Base-by-base conservation (phyloP, 2,888 invertebrate species). In the Tetropium fuscum region DNA sequence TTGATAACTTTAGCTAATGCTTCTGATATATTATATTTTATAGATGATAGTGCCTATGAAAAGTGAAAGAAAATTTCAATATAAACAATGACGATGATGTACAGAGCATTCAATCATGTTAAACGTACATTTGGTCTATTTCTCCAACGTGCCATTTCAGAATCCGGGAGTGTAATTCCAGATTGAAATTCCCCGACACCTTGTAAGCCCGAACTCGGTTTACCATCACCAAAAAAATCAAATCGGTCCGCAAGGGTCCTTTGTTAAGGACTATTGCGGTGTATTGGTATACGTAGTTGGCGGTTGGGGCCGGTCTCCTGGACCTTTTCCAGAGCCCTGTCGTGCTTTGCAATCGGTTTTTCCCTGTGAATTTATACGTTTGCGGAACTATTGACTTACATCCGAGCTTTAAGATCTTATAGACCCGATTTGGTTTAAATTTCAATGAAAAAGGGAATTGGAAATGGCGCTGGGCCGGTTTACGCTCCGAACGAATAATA, bases 381-480 rank as follows among this genome's bases (percentile, higher is more conserved):
- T 19, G 47, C 18, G 34, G 34, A 47, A 47, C 47, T 47, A 64
- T 55, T 34, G 55, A 40, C 40, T 55, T 55, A 40, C 25, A 27
- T 27, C 32, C n/a, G 19, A 19, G 36, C 47, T 47, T 27, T 34
- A 27, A 30, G 53, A 30, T 41, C 43, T 53, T 32, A 32, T 43
- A 19, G 41, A 51, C 30, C 43, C 30, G 41, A 43, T 53, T 43
- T 43, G 34, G 43, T 53, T 47, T 19, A 43, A 43, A 53, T 43
- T 41, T 53, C 53, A 53, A 53, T 53, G 53, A 34, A 53, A 53
- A 43, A 53, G 53, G 41, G 41, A 53, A 53, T 53, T 40, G 43
- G 53, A 32, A 41, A 53, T 43, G 53, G 16, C 18, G 34, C 27
- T 7, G 25, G 25, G 25, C 18, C 40, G 20, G 13, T 43, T 13